A percentile compares a stretch with the other conserved stretches of the same genome.
Evolutionary conservation across 2,888 invertebrate genomes (phyloP).

Genomic region (Ichneumoninae sp.): DNA sequence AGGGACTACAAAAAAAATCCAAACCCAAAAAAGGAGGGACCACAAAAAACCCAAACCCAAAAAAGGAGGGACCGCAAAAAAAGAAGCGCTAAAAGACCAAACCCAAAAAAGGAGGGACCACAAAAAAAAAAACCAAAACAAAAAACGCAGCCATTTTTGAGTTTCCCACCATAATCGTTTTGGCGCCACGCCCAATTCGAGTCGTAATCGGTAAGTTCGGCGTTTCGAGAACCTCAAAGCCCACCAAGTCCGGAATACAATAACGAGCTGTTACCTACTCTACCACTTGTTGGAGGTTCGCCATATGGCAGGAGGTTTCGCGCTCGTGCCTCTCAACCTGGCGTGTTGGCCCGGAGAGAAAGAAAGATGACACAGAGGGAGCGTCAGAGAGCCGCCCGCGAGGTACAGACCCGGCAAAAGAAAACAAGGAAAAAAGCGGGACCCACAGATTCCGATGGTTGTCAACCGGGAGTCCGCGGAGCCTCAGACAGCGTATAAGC

Average conservation of each 20-base stretch:
- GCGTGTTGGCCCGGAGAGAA: slow-evolving; percentile 39
- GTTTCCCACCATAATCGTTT: no score
- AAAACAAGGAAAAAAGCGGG: slow-evolving; percentile 65
- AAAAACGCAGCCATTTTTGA: no score
- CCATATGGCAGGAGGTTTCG: slow-evolving; percentile 75
- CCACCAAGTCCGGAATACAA: not conserved
- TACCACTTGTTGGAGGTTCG: slow-evolving; percentile 81
- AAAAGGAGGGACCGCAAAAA: no score
- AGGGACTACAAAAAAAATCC: no score
- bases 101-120: no score
- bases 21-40: no score
- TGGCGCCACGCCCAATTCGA: not conserved
- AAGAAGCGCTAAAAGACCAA: no score
- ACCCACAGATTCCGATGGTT: slow-evolving; percentile 26
- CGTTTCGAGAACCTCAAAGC: not conserved
- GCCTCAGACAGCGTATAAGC: not conserved
- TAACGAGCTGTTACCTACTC: slow-evolving; percentile 33
- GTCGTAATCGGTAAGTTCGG: not conserved
- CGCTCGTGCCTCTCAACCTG: slow-evolving; percentile 56
- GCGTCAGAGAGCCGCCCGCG: slow-evolving; percentile 54
- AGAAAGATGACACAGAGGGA: slow-evolving; percentile 31
- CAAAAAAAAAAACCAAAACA: no score
- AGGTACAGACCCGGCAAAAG: slow-evolving; percentile 65
- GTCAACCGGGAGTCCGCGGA: slow-evolving; percentile 32
- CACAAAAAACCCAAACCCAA: no score